Evolutionary conservation across 2,113 vertebrate species (phyloP).

Genomic region (Gobius niger): DNA sequence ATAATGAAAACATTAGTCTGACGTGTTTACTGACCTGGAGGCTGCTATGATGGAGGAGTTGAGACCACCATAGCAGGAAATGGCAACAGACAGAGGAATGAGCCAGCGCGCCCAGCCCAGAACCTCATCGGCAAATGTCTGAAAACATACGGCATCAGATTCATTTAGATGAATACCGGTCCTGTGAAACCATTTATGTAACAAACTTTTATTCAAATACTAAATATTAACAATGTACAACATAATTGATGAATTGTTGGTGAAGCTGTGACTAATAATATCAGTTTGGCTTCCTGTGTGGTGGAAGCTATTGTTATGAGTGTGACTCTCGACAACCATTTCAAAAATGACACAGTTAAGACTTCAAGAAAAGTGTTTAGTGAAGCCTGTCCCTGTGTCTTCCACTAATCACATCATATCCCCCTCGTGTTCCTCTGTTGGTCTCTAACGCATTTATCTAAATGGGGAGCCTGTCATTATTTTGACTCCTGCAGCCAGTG

Average conservation of each 20-base stretch:
- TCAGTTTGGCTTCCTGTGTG: background rate
- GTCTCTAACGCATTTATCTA: constrained; percentile 64
- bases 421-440: constrained; percentile 42
- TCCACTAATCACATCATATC: constrained; percentile 52
- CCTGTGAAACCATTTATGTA: too few species aligned
- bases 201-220: too few species aligned
- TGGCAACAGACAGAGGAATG: constrained; percentile 82
- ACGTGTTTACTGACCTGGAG: constrained; percentile 71
- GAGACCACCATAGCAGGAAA: constrained; percentile 83
- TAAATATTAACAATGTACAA: too few species aligned
- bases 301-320: background rate
- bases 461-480: constrained; percentile 52
- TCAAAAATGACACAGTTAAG: too few species aligned
- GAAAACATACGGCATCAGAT: constrained; percentile 1
- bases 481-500: constrained; percentile 31
- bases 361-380: too few species aligned
- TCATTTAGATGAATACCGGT: too few species aligned
- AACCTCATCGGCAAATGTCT: constrained; percentile 82
- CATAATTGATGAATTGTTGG: too few species aligned
- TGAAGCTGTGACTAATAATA: background rate
- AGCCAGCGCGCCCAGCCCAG: constrained; percentile 80
- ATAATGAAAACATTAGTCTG: background rate
- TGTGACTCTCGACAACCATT: too few species aligned
- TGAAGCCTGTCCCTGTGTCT: constrained; percentile 10
- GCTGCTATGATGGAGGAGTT: constrained; percentile 84